Evolutionary conservation across 1,140 invertebrate species (phyloP).

Genomic region (Phthorimaea operculella): DNA sequence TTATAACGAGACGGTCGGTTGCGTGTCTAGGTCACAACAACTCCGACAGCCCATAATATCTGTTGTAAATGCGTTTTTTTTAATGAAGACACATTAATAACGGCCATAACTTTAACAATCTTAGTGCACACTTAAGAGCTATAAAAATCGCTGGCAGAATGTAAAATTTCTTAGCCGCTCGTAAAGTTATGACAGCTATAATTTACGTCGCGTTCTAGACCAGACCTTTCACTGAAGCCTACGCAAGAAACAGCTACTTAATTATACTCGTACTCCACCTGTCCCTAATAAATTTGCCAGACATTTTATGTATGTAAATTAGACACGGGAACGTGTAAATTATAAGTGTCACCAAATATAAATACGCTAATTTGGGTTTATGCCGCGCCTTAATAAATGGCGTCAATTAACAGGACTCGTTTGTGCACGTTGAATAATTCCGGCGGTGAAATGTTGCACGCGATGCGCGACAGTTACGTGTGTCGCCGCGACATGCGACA

Average conservation of each 20-base stretch:
- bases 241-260: neutral
- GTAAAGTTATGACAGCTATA: neutral
- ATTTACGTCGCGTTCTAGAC: neutral
- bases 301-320: slow-evolving; percentile 4
- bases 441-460: neutral
- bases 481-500: slow-evolving; percentile 10
- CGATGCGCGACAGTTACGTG: neutral
- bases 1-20: no score
- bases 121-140: no score
- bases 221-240: neutral
- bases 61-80: no score
- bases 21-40: no score
- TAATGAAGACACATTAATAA: neutral
- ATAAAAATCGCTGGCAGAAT: no score
- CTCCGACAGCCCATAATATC: no score
- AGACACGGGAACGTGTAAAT: slow-evolving; percentile 4
- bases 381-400: slow-evolving; percentile 4
- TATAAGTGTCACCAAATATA: slow-evolving; percentile 6
- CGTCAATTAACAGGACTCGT: slow-evolving; percentile 3
- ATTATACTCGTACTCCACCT: slow-evolving; percentile 2
- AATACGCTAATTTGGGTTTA: slow-evolving; percentile 5
- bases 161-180: neutral
- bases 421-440: slow-evolving; percentile 2
- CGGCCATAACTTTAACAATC: no score
- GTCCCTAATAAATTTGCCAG: neutral